These are phyloP conservation scores for Phodopus roborovskii DNA, from an alignment of 2,113 vertebrate species.

Conservation along the genomic window DNA sequence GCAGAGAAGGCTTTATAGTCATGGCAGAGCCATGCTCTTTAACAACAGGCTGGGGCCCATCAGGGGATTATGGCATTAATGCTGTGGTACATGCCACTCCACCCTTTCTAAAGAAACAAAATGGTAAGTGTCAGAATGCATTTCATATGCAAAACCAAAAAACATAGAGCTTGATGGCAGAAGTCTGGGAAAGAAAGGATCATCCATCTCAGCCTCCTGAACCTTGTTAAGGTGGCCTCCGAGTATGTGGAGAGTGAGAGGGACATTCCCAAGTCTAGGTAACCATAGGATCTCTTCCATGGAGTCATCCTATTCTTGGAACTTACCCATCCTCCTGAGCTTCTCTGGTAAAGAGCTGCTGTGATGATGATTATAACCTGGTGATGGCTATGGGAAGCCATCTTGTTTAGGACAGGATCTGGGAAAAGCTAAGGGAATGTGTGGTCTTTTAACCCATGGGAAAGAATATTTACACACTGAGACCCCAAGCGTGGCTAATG, in stretches of 20 bases:
- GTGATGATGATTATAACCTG: neutral
- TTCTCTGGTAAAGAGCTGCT: neutral
- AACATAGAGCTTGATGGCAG: neutral
- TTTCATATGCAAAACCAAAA: neutral
- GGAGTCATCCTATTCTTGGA: neutral
- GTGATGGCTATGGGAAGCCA: neutral
- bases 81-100: neutral
- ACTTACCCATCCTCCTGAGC: neutral
- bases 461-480: neutral
- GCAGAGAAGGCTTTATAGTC: neutral
- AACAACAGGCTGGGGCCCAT: neutral
- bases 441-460: neutral
- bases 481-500: neutral
- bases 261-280: neutral
- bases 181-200: neutral
- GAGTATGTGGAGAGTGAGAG: neutral
- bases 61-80: neutral
- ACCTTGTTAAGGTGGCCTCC: neutral
- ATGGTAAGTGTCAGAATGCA: constrained; percentile 6
- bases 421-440: neutral
- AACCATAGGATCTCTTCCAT: neutral
- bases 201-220: neutral
- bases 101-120: constrained; percentile 26
- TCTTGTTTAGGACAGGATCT: neutral
- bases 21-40: neutral